phyloP scores from a whole-genome alignment of 1,140 invertebrate genomes.

The Bombyx mandarina region DNA sequence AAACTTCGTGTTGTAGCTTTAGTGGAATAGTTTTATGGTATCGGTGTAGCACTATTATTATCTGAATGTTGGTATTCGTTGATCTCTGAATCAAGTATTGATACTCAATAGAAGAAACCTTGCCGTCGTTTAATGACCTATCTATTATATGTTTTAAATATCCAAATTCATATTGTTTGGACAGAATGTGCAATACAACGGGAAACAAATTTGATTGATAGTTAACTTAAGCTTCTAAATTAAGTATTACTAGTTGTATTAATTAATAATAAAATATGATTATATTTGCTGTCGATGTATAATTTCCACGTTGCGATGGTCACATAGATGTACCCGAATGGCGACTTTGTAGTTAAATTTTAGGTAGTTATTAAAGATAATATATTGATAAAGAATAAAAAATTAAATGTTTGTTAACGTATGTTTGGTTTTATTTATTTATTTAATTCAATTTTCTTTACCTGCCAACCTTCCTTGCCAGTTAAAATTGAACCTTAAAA shows the following conservation, averaged over 20 bases:
- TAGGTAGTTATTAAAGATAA: conserved; percentile 60
- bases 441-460: background rate
- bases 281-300: conserved; percentile 46
- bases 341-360: conserved; percentile 61
- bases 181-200: conserved; percentile 64
- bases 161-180: conserved; percentile 19
- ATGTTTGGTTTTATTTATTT: conserved; percentile 29
- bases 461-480: too few relatives aligned
- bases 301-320: conserved; percentile 27
- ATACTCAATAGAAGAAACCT: too few relatives aligned
- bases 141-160: conserved; percentile 1
- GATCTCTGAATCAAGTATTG: too few relatives aligned
- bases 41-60: too few relatives aligned
- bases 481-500: too few relatives aligned
- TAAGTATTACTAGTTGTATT: conserved; percentile 47
- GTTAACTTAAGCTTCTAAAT: conserved; percentile 45
- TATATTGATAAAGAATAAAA: conserved; percentile 67
- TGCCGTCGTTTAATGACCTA: background rate
- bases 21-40: background rate
- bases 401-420: conserved; percentile 69
- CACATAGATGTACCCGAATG: conserved; percentile 41
- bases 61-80: too few relatives aligned
- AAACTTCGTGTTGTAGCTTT: conserved; percentile 8
- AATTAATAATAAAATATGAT: conserved; percentile 45
- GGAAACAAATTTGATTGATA: conserved; percentile 19